Base-by-base conservation (phyloP, 1,140 invertebrate genomes). In the Hylaeus anthracinus region DNA sequence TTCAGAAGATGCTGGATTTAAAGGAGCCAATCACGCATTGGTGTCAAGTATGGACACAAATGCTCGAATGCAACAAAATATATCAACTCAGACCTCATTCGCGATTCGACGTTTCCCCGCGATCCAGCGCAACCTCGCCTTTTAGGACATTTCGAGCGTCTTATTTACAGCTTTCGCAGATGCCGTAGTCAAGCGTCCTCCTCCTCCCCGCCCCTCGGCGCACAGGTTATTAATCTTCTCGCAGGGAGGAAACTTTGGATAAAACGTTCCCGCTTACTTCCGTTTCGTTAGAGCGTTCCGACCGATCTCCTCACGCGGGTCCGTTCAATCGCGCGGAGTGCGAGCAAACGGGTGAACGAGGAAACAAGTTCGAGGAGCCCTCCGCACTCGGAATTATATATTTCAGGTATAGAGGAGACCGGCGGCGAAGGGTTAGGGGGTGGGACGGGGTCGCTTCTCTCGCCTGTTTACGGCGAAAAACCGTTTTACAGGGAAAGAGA, bases 191-290 rank as follows among this genome's bases (percentile, higher is more conserved):
- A n/a, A 69, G 58, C 48, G 58, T 60, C 9, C 64, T 5, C 12
- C 12, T 53, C 12, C 5, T 8, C 1, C n/a, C 51, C 8, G 69
- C 12, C 5, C 5, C 1, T n/a, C 51, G 14, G 69, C 37, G 14
- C n/a, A 8, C 12, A 6, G 58, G 73, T 63, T 55, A 61, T 78
- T 78, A 78, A 78, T 78, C 76, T 72, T 63, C 56, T 5, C 5
- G 39, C n/a, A 0, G 48, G 51, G 60, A 12, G 0, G 60, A 48
- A 72, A 64, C 48, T 72, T 79, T 79, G 60, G 77, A 79, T 79
- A 73, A 45, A 65, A 41, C 41, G 48, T 41, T 26, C 15, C 51
- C 77, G 63, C 72, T 79, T 72, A 72, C 65, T 65, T 79, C 51
- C 70, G 41, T 65, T 72, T 12, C 43, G 14, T 2, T 8, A 41